Evolutionary conservation across 2,797 vertebrate genomes (phyloP).

Genomic region (Microcaecilia unicolor): DNA sequence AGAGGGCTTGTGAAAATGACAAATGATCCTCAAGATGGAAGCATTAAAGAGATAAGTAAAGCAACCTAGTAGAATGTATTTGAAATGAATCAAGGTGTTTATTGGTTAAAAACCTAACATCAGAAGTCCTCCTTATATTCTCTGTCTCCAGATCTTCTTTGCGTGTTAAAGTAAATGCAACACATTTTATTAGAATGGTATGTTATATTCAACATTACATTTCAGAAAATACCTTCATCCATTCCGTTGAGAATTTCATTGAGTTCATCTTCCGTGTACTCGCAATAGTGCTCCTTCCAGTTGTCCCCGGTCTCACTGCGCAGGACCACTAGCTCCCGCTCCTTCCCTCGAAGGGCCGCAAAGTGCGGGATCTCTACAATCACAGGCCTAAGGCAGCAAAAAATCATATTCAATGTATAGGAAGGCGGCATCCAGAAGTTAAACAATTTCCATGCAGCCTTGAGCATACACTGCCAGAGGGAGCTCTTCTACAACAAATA

Average conservation of each 20-base stretch:
- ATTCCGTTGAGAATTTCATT: conserved; percentile 95
- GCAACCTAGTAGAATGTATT: too few species aligned
- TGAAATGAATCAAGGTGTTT: too few species aligned
- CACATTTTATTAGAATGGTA: too few species aligned
- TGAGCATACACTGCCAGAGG: background rate
- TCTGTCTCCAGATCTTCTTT: too few species aligned
- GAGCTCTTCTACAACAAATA: conserved; percentile 9
- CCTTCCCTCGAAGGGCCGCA: conserved; percentile 85
- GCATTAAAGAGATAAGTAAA: too few species aligned
- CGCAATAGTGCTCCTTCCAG: conserved; percentile 97
- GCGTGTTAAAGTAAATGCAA: too few species aligned
- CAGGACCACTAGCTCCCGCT: conserved; percentile 90
- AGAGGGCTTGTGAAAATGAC: too few species aligned
- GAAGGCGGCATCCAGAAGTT: background rate
- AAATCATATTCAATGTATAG: conserved; percentile 31
- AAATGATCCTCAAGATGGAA: too few species aligned
- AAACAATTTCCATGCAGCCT: conserved; percentile 13
- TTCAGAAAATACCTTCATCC: conserved; percentile 81
- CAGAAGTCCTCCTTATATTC: too few species aligned
- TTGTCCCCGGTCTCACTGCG: conserved; percentile 93
- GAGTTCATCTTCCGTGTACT: conserved; percentile 87
- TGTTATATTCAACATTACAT: too few species aligned
- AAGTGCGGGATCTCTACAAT: conserved; percentile 98
- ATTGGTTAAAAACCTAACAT: too few species aligned
- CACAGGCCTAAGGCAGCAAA: conserved; percentile 75